These are phyloP conservation scores for Macquaria australasica DNA, from an alignment of 2,113 vertebrate genomes.

Conservation along the genomic window DNA sequence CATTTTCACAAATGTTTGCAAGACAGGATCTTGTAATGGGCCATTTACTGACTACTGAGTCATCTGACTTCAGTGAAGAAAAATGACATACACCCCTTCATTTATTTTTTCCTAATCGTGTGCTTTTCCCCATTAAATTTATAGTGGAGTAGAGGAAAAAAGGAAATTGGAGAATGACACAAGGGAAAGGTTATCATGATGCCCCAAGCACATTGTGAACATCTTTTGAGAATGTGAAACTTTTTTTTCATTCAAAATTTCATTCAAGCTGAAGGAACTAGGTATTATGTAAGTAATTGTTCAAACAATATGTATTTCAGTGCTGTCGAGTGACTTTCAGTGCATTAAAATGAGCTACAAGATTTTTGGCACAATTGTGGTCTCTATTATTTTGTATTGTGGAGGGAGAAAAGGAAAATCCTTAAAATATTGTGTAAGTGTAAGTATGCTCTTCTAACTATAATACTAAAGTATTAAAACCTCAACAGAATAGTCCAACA, in stretches of 20 bases:
- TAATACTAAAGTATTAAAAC: neutral
- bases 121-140: neutral
- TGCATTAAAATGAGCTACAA: neutral
- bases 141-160: neutral
- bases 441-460: neutral
- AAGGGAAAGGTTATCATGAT: neutral
- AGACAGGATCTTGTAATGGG: slow-evolving; percentile 32
- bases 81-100: neutral
- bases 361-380: too few species aligned
- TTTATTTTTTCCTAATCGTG: neutral
- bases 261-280: neutral
- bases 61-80: slow-evolving; percentile 18
- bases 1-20: slow-evolving; percentile 54
- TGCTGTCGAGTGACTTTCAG: neutral
- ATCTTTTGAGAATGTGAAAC: neutral
- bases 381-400: neutral
- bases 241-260: neutral
- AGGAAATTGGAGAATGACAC: neutral
- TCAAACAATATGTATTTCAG: neutral
- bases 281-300: neutral
- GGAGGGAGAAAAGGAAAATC: too few species aligned
- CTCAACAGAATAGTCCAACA: too few species aligned
- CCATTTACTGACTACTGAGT: slow-evolving; percentile 40
- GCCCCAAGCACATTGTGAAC: neutral
- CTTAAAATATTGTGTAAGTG: neutral